Conservation (phyloP, 2,113 vertebrate species). For the Polyodon spathula region DNA sequence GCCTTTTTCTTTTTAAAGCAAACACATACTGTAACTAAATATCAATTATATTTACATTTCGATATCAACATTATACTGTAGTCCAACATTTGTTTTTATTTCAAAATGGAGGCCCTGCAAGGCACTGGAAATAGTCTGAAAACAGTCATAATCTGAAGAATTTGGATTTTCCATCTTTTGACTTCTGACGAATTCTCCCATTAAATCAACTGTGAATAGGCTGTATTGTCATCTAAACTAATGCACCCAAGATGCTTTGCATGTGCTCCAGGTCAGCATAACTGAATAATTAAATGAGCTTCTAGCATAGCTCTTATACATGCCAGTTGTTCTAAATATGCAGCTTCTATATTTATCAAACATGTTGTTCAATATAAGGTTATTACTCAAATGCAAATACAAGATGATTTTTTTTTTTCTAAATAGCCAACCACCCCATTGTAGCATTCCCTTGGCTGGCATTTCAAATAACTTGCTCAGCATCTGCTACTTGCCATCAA, state of each 20-base stretch:
- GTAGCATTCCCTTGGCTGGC: constrained; percentile 3
- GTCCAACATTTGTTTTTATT: too few species aligned
- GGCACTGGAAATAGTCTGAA: too few species aligned
- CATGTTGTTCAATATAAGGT: too few species aligned
- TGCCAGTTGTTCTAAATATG: background rate
- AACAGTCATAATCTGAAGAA: too few species aligned
- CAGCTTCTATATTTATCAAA: background rate
- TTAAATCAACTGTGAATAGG: constrained; percentile 8
- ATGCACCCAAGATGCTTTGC: constrained; percentile 19
- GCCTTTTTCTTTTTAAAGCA: too few species aligned
- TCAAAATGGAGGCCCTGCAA: too few species aligned
- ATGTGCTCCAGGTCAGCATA: background rate
- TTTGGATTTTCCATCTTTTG: background rate
- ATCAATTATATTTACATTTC: too few species aligned
- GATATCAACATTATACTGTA: too few species aligned
- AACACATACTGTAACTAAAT: too few species aligned
- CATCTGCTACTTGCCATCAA: constrained; percentile 41
- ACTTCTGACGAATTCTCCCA: background rate
- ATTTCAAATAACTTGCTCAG: background rate
- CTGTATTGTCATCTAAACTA: constrained; percentile 3
- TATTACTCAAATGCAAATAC: background rate
- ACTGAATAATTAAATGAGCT: constrained; percentile 23
- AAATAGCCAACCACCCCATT: background rate
- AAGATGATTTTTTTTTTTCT: constrained; percentile 3
- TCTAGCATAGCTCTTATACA: background rate